A percentile compares a stretch with the other conserved stretches of the same genome.
These are phyloP conservation scores for Euphonia xanthogaster DNA, from an alignment of 2,797 vertebrate species.

Conservation along the genomic window DNA sequence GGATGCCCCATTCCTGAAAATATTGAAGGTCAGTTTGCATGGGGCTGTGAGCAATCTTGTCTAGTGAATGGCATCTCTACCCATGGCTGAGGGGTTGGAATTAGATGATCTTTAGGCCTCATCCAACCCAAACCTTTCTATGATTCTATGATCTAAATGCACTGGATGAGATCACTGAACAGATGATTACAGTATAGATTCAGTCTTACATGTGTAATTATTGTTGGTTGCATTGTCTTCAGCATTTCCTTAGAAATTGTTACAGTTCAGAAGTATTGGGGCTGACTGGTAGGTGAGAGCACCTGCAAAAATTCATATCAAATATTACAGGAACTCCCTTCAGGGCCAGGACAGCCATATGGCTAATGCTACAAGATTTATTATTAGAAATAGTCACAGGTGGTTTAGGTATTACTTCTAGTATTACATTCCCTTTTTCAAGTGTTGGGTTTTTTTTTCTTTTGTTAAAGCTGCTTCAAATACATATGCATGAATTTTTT, in stretches of 20 bases:
- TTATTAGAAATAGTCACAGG: background rate
- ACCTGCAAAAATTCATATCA: background rate
- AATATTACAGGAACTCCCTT: background rate
- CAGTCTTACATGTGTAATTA: slow-evolving; percentile 8
- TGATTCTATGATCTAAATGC: background rate
- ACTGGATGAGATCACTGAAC: background rate
- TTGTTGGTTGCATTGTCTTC: background rate
- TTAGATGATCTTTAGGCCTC: background rate
- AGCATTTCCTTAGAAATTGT: background rate
- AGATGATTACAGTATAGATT: background rate
- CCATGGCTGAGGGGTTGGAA: background rate
- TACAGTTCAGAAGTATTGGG: background rate
- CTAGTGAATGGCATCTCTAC: background rate
- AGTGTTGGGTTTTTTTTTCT: background rate
- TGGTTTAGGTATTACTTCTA: background rate
- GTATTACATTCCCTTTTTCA: background rate
- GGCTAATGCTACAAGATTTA: background rate
- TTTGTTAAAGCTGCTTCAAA: background rate
- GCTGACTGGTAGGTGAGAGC: background rate
- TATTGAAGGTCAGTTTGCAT: background rate
- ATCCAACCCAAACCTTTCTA: background rate
- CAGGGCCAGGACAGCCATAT: background rate
- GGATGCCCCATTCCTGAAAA: background rate
- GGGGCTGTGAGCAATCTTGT: background rate
- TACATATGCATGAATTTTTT: background rate